Percentiles rank a stretch among this genome's conserved stretches.
phyloP scores from a whole-genome alignment of 2,888 invertebrate genomes.

The Acrobasis suavella region DNA sequence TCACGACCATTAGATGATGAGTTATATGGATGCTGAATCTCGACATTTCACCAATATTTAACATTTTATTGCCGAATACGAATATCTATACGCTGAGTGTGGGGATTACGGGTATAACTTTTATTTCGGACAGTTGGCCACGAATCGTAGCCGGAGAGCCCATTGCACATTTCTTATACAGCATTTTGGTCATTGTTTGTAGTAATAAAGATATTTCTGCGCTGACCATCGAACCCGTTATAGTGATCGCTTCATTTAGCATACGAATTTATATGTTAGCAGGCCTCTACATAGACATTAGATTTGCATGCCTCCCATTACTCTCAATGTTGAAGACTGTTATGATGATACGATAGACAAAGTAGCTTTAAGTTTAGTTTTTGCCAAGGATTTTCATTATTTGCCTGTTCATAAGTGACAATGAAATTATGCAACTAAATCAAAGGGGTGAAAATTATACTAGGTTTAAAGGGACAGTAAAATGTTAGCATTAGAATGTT shows the following conservation, averaged over 20 bases:
- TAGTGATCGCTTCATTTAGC: slow-evolving; percentile 77
- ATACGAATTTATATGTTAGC: slow-evolving; percentile 72
- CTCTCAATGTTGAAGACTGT: slow-evolving; percentile 52
- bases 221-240: slow-evolving; percentile 77
- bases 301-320: slow-evolving; percentile 75
- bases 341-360: slow-evolving; percentile 50
- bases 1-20: slow-evolving; percentile 80
- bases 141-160: slow-evolving; percentile 49
- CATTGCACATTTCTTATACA: slow-evolving; percentile 57
- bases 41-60: slow-evolving; percentile 76
- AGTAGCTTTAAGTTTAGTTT: slow-evolving; percentile 64
- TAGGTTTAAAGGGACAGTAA: background rate
- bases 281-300: slow-evolving; percentile 63
- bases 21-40: slow-evolving; percentile 74
- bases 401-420: slow-evolving; percentile 59
- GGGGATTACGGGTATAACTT: slow-evolving; percentile 68
- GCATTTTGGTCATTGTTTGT: slow-evolving; percentile 67
- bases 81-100: slow-evolving; percentile 39
- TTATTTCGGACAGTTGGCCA: slow-evolving; percentile 61
- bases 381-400: slow-evolving; percentile 65
- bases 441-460: background rate
- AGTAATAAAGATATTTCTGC: slow-evolving; percentile 74
- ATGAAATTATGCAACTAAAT: slow-evolving; percentile 31
- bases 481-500: background rate
- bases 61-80: slow-evolving; percentile 77